Percentiles rank a stretch among this genome's conserved stretches.
Conservation (phyloP, 2,797 vertebrate genomes). For the Typhlichthys subterraneus region DNA sequence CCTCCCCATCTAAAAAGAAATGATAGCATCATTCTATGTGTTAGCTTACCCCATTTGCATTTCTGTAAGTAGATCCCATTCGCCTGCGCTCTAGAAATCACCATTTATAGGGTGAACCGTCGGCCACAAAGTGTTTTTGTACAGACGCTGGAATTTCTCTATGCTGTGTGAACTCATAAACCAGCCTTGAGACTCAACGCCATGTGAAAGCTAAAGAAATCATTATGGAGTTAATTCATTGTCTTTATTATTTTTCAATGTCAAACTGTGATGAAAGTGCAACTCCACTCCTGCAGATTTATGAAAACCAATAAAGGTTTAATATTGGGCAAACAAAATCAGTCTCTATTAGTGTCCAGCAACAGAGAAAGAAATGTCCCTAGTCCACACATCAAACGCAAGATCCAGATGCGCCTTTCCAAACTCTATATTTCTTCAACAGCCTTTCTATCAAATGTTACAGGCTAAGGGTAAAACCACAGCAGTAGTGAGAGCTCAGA, state of each 20-base stretch:
- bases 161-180: conserved; percentile 28
- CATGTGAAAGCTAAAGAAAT: background rate
- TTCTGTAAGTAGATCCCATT: conserved; percentile 48
- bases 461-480: conserved; percentile 25
- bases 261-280: conserved; percentile 39
- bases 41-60: conserved; percentile 60
- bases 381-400: conserved; percentile 49
- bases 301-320: conserved; percentile 32
- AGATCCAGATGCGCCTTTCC: conserved; percentile 14
- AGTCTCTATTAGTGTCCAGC: conserved; percentile 41
- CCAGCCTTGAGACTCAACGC: conserved; percentile 9
- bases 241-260: conserved; percentile 8
- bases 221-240: conserved; percentile 5
- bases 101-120: background rate
- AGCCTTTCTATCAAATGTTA: conserved; percentile 33
- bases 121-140: background rate
- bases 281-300: conserved; percentile 26
- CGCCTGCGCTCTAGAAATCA: conserved; percentile 2
- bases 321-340: conserved; percentile 36
- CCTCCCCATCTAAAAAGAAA: conserved; percentile 49
- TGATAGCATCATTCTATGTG: conserved; percentile 55
- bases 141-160: conserved; percentile 19
- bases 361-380: conserved; percentile 34
- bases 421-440: conserved; percentile 9
- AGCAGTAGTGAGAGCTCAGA: conserved; percentile 28